These are phyloP conservation scores for Rhea pennata DNA, from an alignment of 2,113 vertebrate species.

Conservation along the genomic window DNA sequence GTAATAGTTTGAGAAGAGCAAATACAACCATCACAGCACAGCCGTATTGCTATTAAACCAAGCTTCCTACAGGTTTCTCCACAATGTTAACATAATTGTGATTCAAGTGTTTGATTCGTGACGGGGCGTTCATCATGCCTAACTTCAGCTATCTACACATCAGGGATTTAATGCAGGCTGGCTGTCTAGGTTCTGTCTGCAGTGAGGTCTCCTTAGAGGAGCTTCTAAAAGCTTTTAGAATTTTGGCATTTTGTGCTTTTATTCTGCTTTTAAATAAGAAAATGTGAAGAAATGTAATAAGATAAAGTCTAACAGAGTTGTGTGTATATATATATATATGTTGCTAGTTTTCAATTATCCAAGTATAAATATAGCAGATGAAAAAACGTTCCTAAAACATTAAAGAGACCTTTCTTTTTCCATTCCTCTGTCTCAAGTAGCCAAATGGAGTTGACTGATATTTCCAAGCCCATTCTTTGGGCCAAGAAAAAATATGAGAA, in stretches of 20 bases:
- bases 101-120: neutral
- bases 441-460: neutral
- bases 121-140: neutral
- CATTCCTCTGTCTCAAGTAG: neutral
- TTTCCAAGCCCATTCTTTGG: neutral
- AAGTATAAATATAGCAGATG: neutral
- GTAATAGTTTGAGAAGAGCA: neutral
- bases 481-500: neutral
- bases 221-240: neutral
- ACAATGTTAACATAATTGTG: neutral
- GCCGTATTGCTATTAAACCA: neutral
- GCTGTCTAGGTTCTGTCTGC: neutral
- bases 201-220: neutral
- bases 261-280: neutral
- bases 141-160: neutral
- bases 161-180: neutral
- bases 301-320: neutral
- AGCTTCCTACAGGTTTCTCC: neutral
- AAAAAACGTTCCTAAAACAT: neutral
- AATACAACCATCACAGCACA: neutral
- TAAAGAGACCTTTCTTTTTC: neutral
- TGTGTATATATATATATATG: neutral
- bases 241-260: neutral
- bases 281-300: neutral
- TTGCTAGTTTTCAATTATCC: neutral